Percentiles rank a stretch among this genome's conserved stretches.
phyloP scores from a whole-genome alignment of 2,888 invertebrate genomes.

The Scaptomyza flava region DNA sequence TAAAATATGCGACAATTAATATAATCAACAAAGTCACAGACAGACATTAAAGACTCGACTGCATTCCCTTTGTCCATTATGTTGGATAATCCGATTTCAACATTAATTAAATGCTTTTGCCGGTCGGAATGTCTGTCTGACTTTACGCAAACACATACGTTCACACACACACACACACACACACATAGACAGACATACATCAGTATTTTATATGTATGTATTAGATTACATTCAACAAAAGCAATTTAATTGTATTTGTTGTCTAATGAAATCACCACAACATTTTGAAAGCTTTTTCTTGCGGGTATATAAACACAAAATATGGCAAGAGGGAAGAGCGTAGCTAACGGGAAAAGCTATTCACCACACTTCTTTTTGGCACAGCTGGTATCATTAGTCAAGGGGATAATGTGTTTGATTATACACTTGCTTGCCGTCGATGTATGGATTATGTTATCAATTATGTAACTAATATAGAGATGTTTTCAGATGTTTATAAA shows the following conservation, averaged over 20 bases:
- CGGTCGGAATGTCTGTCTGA: conserved; percentile 19
- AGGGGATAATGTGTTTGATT: background rate
- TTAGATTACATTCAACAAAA: conserved; percentile 70
- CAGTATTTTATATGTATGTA: conserved; percentile 46
- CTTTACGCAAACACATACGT: conserved; percentile 10
- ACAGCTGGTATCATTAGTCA: conserved; percentile 6
- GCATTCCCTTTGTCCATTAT: conserved; percentile 48
- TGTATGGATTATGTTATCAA: background rate
- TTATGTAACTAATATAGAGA: background rate
- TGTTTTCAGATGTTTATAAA: too few relatives aligned
- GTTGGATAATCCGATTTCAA: conserved; percentile 69
- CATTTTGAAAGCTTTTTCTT: conserved; percentile 64
- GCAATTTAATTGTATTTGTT: conserved; percentile 71
- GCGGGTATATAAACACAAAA: conserved; percentile 16
- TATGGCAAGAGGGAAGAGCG: background rate
- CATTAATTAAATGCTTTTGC: conserved; percentile 64
- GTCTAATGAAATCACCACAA: conserved; percentile 69
- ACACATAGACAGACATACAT: conserved; percentile 3
- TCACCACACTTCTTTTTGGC: background rate
- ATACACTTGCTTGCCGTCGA: background rate
- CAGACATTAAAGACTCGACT: background rate
- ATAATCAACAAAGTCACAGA: background rate
- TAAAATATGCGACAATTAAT: too few relatives aligned
- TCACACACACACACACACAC: background rate
- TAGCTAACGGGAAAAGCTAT: background rate